Evolutionary conservation across 2,888 invertebrate genomes (phyloP).

Genomic region (Argynnis bischoffii): DNA sequence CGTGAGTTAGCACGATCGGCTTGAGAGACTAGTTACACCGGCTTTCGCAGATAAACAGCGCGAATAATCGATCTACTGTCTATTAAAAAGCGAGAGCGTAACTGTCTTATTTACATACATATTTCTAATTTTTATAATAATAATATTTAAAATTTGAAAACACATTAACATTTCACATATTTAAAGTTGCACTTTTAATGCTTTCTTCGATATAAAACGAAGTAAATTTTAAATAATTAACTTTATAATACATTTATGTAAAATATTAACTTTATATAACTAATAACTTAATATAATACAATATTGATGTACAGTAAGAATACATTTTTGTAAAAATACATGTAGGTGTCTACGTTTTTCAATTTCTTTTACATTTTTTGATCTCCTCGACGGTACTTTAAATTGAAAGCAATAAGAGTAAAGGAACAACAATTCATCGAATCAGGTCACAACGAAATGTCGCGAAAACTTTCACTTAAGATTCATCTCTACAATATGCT

Average conservation of each 20-base stretch:
- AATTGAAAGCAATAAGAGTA: constrained; percentile 4
- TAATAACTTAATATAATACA: too few species aligned
- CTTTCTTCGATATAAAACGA: too few species aligned
- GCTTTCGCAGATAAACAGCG: constrained; percentile 6
- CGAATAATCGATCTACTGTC: constrained; percentile 7
- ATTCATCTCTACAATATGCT: constrained; percentile 10
- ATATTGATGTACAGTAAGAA: too few species aligned
- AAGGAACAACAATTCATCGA: constrained; percentile 1
- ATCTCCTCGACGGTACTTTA: constrained; percentile 7
- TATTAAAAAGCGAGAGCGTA: constrained; percentile 1
- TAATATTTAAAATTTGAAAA: too few species aligned
- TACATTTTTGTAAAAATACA: too few species aligned
- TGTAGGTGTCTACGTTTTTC: not conserved
- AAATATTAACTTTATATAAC: too few species aligned
- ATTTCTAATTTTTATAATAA: not conserved
- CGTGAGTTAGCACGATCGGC: constrained; percentile 13
- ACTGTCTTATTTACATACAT: not conserved
- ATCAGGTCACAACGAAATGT: constrained; percentile 22
- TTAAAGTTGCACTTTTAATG: too few species aligned
- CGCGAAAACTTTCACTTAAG: constrained; percentile 24
- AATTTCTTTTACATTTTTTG: not conserved
- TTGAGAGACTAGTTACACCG: constrained; percentile 17
- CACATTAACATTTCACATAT: too few species aligned
- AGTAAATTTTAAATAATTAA: too few species aligned
- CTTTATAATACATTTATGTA: too few species aligned